phyloP scores from a whole-genome alignment of 1,140 invertebrate genomes.

The Cephus cinctus region DNA sequence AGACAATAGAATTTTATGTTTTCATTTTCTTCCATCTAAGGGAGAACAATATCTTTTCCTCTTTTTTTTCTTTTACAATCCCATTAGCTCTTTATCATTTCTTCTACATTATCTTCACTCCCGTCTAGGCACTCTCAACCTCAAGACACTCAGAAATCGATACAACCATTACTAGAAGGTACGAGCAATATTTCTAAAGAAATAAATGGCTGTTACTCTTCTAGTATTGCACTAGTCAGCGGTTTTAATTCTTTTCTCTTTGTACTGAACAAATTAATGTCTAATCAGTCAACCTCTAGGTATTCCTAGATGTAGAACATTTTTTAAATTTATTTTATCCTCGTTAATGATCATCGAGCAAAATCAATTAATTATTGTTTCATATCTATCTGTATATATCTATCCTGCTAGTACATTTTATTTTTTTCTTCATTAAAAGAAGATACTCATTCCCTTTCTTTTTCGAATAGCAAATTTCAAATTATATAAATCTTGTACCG shows the following conservation, averaged over 20 bases:
- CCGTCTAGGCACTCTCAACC: too few relatives aligned
- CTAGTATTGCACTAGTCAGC: conserved; percentile 8
- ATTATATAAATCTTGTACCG: too few relatives aligned
- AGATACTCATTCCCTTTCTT: neutral
- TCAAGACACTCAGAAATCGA: too few relatives aligned
- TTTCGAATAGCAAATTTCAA: too few relatives aligned
- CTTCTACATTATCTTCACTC: too few relatives aligned
- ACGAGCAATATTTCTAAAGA: neutral
- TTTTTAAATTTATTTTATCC: neutral
- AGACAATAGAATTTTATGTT: too few relatives aligned
- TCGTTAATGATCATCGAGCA: neutral
- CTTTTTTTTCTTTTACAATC: too few relatives aligned
- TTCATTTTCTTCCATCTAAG: too few relatives aligned
- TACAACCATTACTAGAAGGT: too few relatives aligned
- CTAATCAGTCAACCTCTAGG: conserved; percentile 4
- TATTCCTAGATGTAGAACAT: neutral
- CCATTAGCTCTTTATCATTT: too few relatives aligned
- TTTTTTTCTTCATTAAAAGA: neutral
- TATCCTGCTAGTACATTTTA: neutral
- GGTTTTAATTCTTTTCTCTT: neutral
- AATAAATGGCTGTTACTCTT: conserved; percentile 7
- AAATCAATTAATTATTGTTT: neutral
- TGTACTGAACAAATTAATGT: conserved; percentile 2
- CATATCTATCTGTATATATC: neutral
- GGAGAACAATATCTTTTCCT: too few relatives aligned